Evolutionary conservation across 30 jellyfish, hydroid and myxozoan genomes (phyloP), one percentile per base, ranked within the genome.

Genomic region (Sanderia malayensis): DNA sequence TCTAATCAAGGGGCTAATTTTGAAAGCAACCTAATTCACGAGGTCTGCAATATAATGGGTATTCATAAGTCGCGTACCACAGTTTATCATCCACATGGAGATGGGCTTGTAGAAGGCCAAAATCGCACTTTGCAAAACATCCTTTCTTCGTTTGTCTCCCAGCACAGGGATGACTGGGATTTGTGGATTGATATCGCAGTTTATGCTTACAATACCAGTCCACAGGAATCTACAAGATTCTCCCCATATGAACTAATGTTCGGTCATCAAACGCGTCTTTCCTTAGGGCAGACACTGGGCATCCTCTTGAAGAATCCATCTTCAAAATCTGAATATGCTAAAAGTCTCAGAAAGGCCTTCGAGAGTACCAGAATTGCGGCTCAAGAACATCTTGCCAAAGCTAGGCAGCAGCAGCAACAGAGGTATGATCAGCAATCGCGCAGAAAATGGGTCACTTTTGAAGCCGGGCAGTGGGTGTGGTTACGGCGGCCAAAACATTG

Each of bases 1-100:
- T 80, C 92, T 7, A 85, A 80, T 44, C 84, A 58, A 46, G 92
- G 79, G 58, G 17, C 49, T 20, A 75, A 59, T 60, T 75, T 75
- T 47, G 72, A 61, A 44, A 61, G 79, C 20, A 21, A 59, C 21
- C 70, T 75, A 1, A 75, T 75, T 75, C 87, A 61, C 6, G 79
- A 75, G 61, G 61, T 44, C 19, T 75, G 60, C 52, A 37, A 37
- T 37, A n/a, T 8, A 26, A 31, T 60, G 20, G 23, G 2, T 27
- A 21, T 7, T 4, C 47, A 6, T 6, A 60, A 60, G 25, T 17
- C 46, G 17, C 66, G 61, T 20, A 53, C 55, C 59, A n/a, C 61
- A 4, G 0, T 61, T 61, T n/a, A 20, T 55, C 31, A 24, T 55
- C 31, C 3, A 6, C 24, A n/a, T 2, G 22, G 53, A 6, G 73